Conservation (phyloP, 2,113 vertebrate genomes). For the Apodemus sylvaticus region DNA sequence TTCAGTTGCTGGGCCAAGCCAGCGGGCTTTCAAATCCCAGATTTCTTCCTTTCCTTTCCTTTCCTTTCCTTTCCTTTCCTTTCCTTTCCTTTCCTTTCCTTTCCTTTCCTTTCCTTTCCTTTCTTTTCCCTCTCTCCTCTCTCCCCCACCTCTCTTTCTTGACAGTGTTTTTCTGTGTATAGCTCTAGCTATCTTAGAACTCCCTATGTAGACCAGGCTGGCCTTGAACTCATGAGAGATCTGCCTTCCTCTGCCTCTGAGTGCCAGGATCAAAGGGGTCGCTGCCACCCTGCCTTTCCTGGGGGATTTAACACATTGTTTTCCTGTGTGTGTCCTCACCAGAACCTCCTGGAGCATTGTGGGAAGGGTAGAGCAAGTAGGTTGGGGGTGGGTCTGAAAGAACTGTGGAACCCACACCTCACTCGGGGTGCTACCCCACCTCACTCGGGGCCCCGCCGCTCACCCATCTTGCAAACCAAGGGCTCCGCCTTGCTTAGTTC, state of each 20-base stretch:
- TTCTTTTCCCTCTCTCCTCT: too few species aligned
- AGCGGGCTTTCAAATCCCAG: background rate
- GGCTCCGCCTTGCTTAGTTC: background rate
- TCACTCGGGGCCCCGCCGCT: background rate
- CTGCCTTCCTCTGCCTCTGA: background rate
- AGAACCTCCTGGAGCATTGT: background rate
- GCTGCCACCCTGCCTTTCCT: background rate
- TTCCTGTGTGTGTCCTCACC: background rate
- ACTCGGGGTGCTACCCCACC: too few species aligned
- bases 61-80: too few species aligned
- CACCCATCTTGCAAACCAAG: background rate
- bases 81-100: background rate
- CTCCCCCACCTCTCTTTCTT: too few species aligned
- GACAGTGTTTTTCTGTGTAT: background rate
- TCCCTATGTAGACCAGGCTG: background rate
- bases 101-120: background rate
- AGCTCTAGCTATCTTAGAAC: background rate
- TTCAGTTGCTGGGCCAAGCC: background rate
- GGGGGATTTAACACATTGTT: background rate
- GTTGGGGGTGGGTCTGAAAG: background rate
- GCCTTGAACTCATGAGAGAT: background rate
- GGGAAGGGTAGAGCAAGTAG: background rate
- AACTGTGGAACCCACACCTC: background rate
- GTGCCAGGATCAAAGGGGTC: background rate
- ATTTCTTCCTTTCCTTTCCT: background rate